Base-by-base conservation (phyloP, 2,888 invertebrate species). In the Andrena marginata region DNA sequence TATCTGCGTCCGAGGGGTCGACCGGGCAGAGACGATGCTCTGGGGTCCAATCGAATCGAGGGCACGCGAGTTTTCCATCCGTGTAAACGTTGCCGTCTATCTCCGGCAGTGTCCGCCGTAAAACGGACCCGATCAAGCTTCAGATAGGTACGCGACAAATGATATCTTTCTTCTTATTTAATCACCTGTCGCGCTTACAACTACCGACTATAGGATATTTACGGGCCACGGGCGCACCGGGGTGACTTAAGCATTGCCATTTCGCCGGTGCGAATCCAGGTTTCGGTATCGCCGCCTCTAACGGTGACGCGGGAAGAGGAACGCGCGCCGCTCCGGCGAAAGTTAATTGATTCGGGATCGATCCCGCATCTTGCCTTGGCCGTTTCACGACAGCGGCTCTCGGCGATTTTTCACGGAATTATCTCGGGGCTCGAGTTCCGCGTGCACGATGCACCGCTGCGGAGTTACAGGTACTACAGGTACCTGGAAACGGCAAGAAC, bases 31-130 rank as follows among this genome's bases (percentile, higher is more conserved):
- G 77, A 82, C 84, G 86, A 87, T 78, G 80, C 86, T 84, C 78
- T 51, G 64, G 69, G 76, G 77, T 69, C 84, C 84, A 82, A 80
- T 81, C 85, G 85, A 87, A 87, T 87, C 78, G 82, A 80, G 89
- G 80, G 77, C 85, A 68, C 69, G 59, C 49, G 56, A 77, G 35
- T 83, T 83, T 86, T 78, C 84, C 62, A 59, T 59, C 49, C 72
- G 20, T 60, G 59, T 63, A 26, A 51, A 74, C 51, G 48, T 59
- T 8, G 31, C 54, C 33, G 59, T 60, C 29, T 71, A 72, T 79
- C 78, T 64, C 26, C 56, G 13, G 7, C 63, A n/a, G 54, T 68
- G 65, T 51, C 51, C 75, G 35, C 83, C 83, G 71, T 87, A 87
- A 87, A 87, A 87, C 83, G 74, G 35, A 10, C 5, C 31, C 75